Evolutionary conservation across 64 coral and sea anemone species (phyloP), one percentile per base, ranked within the genome.

Genomic region (Pocillopora damicornis): DNA sequence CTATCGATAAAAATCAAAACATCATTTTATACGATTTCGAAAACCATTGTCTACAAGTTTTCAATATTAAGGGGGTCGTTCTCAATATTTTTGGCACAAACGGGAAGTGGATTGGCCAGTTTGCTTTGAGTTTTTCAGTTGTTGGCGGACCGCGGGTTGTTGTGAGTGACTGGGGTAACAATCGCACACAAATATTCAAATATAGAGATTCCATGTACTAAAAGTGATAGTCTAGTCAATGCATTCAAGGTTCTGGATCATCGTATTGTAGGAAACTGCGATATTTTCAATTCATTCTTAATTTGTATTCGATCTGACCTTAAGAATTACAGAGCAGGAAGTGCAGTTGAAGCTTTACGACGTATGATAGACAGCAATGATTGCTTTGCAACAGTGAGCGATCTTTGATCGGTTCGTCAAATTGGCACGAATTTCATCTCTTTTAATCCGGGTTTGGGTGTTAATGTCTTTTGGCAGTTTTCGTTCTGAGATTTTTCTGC

Each of bases 21-120:
- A 77, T 92, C 11, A 92, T 92, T 58, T 82, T 92, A 5, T 92
- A 82, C n/a, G 90, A 92, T 60, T 92, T 92, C 56, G 90, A 92
- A 65, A 92, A 92, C 72, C 90, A 92, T n/a, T 37, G 90, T 15
- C 61, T 92, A 58, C 90, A 92, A 25, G 84, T 92, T 68, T 87
- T 92, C 11, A 87, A 35, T 63, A 67, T 92, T 15, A 86, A 86
- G 62, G 82, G 90, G 25, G 86, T 30, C 16, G 82, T 81, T 68
- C 26, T 92, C 2, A 92, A 73, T 57, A 79, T 60, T 38, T 92
- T 87, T 68, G 90, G 90, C 4, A 83, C 82, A 2, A 92, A 92
- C 25, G 90, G 90, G 4, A 92, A 69, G 20, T 65, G 86, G 60
- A 76, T 92, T 35, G 83, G 90, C 0, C 90, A 92, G 66, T 92